These are phyloP conservation scores for Sorex fumeus DNA, from an alignment of 2,113 vertebrate species.

Conservation along the genomic window DNA sequence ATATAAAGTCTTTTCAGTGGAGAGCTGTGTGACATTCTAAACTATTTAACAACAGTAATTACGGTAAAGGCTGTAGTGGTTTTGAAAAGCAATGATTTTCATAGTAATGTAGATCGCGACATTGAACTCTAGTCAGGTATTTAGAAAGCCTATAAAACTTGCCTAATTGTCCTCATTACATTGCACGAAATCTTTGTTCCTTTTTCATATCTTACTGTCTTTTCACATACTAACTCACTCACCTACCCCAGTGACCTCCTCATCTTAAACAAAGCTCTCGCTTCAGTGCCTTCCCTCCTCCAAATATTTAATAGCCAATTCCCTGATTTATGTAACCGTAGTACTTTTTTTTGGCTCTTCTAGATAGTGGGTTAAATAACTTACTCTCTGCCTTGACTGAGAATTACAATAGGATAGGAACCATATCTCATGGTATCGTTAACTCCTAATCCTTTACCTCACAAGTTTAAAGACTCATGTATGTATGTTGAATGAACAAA, in stretches of 20 bases:
- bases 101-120: not conserved
- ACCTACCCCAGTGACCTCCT: not conserved
- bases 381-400: not conserved
- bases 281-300: not conserved
- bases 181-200: constrained; percentile 29
- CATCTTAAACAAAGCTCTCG: not conserved
- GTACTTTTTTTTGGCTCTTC: not conserved
- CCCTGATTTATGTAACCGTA: not conserved
- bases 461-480: constrained; percentile 2
- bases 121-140: constrained; percentile 60
- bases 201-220: constrained; percentile 55
- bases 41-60: constrained; percentile 36
- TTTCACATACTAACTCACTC: not conserved
- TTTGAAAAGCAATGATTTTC: constrained; percentile 48
- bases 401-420: constrained; percentile 8
- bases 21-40: constrained; percentile 60
- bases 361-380: not conserved
- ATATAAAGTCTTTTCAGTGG: constrained; percentile 34
- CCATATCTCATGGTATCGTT: not conserved
- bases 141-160: constrained; percentile 34
- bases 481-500: constrained; percentile 47
- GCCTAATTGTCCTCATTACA: not conserved
- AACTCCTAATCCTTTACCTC: not conserved
- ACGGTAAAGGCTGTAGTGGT: constrained; percentile 45
- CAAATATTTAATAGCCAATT: not conserved